A percentile compares a stretch with the other conserved stretches of the same genome.
These are phyloP conservation scores for Peromyscus aztecus DNA, from an alignment of 2,797 vertebrate genomes.

Conservation along the genomic window DNA sequence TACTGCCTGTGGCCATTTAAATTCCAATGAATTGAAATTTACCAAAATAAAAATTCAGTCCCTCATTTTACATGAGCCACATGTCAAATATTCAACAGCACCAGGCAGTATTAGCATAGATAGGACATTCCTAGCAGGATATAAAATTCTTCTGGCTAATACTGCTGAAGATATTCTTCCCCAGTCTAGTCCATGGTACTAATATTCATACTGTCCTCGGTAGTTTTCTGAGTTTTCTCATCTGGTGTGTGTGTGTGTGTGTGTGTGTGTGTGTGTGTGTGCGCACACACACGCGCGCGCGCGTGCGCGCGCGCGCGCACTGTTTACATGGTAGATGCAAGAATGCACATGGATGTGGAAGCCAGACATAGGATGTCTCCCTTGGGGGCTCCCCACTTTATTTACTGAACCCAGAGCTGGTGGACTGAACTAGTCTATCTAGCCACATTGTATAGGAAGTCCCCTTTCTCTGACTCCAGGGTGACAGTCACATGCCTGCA, in stretches of 20 bases:
- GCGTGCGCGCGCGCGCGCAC: accelerated
- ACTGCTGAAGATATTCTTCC: not conserved
- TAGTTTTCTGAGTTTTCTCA: not conserved
- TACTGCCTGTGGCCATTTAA: not conserved
- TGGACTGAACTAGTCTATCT: not conserved
- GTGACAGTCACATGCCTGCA: not conserved
- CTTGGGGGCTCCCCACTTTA: not conserved
- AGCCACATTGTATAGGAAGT: not conserved
- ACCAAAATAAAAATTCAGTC: not conserved
- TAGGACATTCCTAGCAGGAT: not conserved
- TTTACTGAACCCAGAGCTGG: not conserved
- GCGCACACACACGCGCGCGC: no score
- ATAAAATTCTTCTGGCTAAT: not conserved
- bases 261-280: not conserved
- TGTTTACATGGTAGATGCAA: no score
- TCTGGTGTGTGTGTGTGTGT: not conserved
- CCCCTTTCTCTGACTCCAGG: not conserved
- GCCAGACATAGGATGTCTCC: not conserved
- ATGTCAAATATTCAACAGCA: not conserved
- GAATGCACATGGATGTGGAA: not conserved
- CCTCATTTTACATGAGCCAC: not conserved
- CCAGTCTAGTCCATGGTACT: not conserved
- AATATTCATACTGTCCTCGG: not conserved
- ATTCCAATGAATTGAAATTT: slow-evolving; percentile 36
- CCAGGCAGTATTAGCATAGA: not conserved